Conservation (phyloP, 2,888 invertebrate species). For the Cephus pygmeus region DNA sequence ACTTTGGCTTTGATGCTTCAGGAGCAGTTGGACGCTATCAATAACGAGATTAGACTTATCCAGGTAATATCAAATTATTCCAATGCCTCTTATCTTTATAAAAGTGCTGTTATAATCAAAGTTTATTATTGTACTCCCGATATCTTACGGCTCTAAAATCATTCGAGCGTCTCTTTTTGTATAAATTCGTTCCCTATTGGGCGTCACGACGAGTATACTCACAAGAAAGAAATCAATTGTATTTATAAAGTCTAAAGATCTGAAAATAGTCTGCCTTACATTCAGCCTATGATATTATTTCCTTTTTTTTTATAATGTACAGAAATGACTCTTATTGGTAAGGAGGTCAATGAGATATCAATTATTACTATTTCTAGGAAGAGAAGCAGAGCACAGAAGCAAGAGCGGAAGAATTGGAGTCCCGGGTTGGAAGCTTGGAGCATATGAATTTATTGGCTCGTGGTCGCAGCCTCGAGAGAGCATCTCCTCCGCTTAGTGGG, state of each 20-base stretch:
- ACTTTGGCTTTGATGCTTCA: slow-evolving; percentile 98
- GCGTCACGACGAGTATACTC: neutral
- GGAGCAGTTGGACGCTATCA: slow-evolving; percentile 99
- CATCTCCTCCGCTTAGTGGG: slow-evolving; percentile 89
- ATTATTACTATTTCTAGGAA: slow-evolving; percentile 72
- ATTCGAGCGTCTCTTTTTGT: neutral
- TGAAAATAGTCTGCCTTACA: neutral
- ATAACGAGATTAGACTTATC: slow-evolving; percentile 91
- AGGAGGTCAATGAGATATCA: neutral
- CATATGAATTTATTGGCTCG: slow-evolving; percentile 87
- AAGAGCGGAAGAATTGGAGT: slow-evolving; percentile 96
- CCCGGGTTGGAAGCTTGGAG: slow-evolving; percentile 94
- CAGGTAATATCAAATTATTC: slow-evolving; percentile 60
- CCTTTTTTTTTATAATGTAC: neutral
- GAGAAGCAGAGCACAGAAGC: slow-evolving; percentile 98
- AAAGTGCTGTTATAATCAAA: neutral
- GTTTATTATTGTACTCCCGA: too few species aligned
- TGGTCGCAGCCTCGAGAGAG: slow-evolving; percentile 74
- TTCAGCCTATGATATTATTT: neutral
- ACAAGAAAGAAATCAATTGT: neutral
- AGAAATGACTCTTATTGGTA: neutral
- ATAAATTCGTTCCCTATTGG: neutral
- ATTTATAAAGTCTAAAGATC: neutral
- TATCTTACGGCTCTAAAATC: too few species aligned
- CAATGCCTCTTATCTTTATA: neutral